Evolutionary conservation across 2,113 vertebrate genomes (phyloP).

Genomic region (chimpanzee (Pan troglodytes)): NHGRI_mPanTro3-v2.1_pri NC_072404.2:119429501-119430000

Average conservation of each 20-base stretch:
- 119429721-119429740: not conserved
- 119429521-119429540: not conserved
- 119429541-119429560: not conserved
- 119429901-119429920: not conserved
- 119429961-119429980: not conserved
- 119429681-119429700: not conserved
- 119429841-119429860: not conserved
- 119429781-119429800: not conserved
- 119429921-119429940: not conserved
- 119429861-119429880: not conserved
- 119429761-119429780: not conserved
- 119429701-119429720: not conserved
- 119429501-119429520: no score
- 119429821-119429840: not conserved
- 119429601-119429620: not conserved
- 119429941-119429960: not conserved
- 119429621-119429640: not conserved
- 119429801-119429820: not conserved
- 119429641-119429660: not conserved
- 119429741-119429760: not conserved
- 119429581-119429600: not conserved
- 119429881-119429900: not conserved
- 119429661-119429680: no score
- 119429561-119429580: not conserved
- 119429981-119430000: not conserved